These are phyloP conservation scores for Pantherophis vulpinus DNA, from an alignment of 2,797 vertebrate genomes.

Conservation along the genomic window DNA sequence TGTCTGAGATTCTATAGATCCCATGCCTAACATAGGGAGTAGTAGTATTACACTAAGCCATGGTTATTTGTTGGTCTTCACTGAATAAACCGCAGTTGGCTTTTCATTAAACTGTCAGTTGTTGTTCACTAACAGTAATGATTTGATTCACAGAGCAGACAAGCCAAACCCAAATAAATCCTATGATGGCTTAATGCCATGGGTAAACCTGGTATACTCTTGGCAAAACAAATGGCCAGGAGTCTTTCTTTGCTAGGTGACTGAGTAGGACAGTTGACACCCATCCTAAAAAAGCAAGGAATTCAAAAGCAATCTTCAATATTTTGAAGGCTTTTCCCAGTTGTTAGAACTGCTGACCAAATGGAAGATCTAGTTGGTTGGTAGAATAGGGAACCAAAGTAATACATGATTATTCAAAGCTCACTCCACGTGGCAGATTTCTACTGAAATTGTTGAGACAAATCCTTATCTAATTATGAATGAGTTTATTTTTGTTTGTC, in stretches of 20 bases:
- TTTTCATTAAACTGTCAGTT: neutral
- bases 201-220: neutral
- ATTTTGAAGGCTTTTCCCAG: neutral
- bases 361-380: neutral
- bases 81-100: neutral
- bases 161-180: neutral
- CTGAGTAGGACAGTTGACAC: neutral
- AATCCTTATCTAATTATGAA: neutral
- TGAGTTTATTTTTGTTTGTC: neutral
- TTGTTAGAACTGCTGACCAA: neutral
- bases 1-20: neutral
- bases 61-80: neutral
- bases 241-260: neutral
- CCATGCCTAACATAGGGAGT: neutral
- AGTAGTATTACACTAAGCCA: neutral
- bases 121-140: neutral
- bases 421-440: neutral
- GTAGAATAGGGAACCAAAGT: neutral
- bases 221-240: neutral
- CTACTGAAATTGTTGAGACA: neutral
- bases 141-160: neutral
- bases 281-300: neutral
- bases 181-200: neutral
- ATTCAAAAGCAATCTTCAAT: neutral
- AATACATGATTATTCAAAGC: neutral